Percentiles rank a stretch among this genome's conserved stretches.
These are phyloP conservation scores for Actinia equina DNA, from an alignment of 64 coral and sea anemone genomes.

Conservation along the genomic window DNA sequence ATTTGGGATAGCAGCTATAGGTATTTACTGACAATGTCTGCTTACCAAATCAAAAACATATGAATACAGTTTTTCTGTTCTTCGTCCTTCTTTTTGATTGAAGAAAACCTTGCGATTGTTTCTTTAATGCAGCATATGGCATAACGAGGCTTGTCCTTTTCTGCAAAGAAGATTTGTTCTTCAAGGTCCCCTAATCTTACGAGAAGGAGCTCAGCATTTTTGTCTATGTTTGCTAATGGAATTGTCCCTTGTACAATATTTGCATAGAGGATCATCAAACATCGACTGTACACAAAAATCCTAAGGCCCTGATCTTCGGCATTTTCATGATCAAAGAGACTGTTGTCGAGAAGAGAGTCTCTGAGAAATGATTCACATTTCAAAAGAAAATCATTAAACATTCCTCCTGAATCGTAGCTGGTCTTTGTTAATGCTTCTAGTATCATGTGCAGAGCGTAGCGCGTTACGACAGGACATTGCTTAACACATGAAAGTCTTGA, in stretches of 20 bases:
- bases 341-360: background rate
- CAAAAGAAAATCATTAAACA: background rate
- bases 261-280: background rate
- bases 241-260: slow-evolving; percentile 7
- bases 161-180: background rate
- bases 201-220: background rate
- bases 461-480: background rate
- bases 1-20: too few relatives aligned
- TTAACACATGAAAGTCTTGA: background rate
- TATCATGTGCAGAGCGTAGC: background rate
- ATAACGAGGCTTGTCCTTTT: background rate
- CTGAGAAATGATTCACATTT: background rate
- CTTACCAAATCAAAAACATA: background rate
- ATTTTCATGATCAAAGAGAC: background rate
- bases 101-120: background rate
- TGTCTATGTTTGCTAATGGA: background rate
- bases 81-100: background rate
- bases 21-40: too few relatives aligned
- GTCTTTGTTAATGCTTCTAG: background rate
- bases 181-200: background rate
- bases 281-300: background rate
- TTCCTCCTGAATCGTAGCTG: background rate
- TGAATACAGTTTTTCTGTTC: background rate
- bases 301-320: background rate
- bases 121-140: background rate